Percentiles rank a stretch among this genome's conserved stretches.
phyloP scores from a whole-genome alignment of 2,113 vertebrate genomes.

The Neomonachus schauinslandi region DNA sequence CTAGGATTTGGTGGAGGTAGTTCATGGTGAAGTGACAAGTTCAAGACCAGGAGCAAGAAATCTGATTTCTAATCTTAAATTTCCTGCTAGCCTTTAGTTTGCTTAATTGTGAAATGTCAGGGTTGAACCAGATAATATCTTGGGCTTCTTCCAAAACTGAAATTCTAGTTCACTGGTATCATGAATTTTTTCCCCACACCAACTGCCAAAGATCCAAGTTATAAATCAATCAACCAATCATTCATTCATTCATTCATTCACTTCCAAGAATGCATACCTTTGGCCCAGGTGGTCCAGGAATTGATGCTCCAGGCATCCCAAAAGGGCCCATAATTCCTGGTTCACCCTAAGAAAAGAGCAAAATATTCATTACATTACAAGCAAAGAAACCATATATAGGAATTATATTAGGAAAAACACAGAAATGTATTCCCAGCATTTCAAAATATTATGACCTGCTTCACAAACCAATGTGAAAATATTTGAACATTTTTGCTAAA shows the following conservation, averaged over 20 bases:
- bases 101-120: not conserved
- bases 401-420: not conserved
- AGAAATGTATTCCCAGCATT: not conserved
- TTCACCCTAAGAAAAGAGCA: constrained; percentile 81
- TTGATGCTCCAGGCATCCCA: constrained; percentile 79
- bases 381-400: not conserved
- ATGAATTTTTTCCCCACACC: not conserved
- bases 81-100: not conserved
- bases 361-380: constrained; percentile 33
- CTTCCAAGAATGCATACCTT: constrained; percentile 80
- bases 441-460: not conserved
- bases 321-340: constrained; percentile 73
- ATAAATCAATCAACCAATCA: not conserved
- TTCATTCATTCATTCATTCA: not conserved
- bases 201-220: not conserved
- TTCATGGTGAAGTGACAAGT: not conserved
- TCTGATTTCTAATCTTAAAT: not conserved
- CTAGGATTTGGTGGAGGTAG: not conserved
- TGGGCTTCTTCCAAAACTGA: constrained; percentile 13
- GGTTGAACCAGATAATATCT: not conserved
- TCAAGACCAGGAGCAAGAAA: not conserved
- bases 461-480: constrained; percentile 37
- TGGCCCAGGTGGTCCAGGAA: constrained; percentile 83
- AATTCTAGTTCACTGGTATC: not conserved
- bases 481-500: constrained; percentile 29